Base-by-base conservation (phyloP, 2,797 vertebrate species). In the Mus caroli region DNA sequence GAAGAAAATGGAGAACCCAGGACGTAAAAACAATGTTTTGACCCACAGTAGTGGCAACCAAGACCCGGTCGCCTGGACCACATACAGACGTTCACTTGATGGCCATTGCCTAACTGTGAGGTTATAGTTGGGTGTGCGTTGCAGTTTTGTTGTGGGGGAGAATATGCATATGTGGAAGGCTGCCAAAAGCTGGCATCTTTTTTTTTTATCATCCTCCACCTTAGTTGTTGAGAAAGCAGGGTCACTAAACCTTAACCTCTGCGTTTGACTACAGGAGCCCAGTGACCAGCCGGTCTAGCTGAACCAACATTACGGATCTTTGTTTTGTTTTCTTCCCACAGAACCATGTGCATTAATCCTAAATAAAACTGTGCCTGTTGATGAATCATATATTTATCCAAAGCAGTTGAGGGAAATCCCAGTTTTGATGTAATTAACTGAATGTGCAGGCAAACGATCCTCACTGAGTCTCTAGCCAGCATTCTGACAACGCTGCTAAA, bases 341-440 rank as follows among this genome's bases (percentile, higher is more conserved):
- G 14, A 94, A 13, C 12, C 34, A 22, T 87, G 85, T 92, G 1
- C 73, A 24, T 79, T 89, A 60, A 88, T 91, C 69, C 40, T 87
- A 24, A n/a, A 24, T 95, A 56, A 94, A 90, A 87, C 90, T 79
- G 15, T 77, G 4, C 43, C 56, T 94, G n/a, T 56, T 96, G 6
- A 90, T 88, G 80, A 92, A 46, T 67, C 82, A 89, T 40, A 12
- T 69, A 60, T 64, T 50, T 84, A 75, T 50, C 91, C 76, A 62
- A 73, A 78, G 54, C 37, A 5, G 73, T 67, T 87, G 31, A 50
- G 10, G 67, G 88, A 58, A 60, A 83, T 26, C 46, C 58, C 87
- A 11, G 62, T 82, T 96, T 91, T 79, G 26, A 80, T 83, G 73
- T 73, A 69, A 52, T 91, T 69, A 94, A 75, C 62, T 89, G 87